phyloP scores from a whole-genome alignment of 2,113 vertebrate species.

The Gopherus evgoodei region DNA sequence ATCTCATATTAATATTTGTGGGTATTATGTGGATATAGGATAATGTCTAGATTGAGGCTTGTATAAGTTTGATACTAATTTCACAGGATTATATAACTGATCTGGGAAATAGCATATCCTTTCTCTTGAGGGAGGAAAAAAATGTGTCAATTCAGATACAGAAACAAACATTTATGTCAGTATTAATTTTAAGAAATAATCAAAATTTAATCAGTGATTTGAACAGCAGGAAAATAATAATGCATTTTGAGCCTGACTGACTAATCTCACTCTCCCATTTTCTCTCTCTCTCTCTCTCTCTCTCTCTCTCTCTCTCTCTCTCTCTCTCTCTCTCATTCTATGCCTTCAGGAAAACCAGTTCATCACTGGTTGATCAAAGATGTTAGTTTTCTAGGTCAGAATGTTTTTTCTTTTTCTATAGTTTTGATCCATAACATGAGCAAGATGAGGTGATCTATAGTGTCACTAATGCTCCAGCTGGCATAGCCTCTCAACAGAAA shows the following conservation, averaged over 20 bases:
- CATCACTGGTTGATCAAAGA: not conserved
- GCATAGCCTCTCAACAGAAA: not conserved
- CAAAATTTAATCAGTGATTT: not conserved
- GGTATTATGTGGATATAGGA: not conserved
- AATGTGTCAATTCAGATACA: not conserved
- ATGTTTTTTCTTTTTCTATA: not conserved
- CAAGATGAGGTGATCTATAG: not conserved
- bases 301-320: not conserved
- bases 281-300: not conserved
- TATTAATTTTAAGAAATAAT: not conserved
- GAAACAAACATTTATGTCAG: not conserved
- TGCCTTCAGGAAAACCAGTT: not conserved
- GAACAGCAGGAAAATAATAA: rapidly evolving
- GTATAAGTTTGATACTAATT: not conserved
- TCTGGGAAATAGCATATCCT: not conserved
- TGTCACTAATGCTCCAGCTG: not conserved
- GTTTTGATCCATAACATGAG: not conserved
- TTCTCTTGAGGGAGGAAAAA: not conserved
- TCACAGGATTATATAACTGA: not conserved
- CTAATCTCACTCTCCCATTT: not conserved
- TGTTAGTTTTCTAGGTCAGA: not conserved
- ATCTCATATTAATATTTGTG: not conserved
- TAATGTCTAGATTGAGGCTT: not conserved
- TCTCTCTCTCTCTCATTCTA: not conserved
- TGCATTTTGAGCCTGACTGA: not conserved